phyloP scores from a whole-genome alignment of 1,140 invertebrate genomes.

The Papilio polytes region DNA sequence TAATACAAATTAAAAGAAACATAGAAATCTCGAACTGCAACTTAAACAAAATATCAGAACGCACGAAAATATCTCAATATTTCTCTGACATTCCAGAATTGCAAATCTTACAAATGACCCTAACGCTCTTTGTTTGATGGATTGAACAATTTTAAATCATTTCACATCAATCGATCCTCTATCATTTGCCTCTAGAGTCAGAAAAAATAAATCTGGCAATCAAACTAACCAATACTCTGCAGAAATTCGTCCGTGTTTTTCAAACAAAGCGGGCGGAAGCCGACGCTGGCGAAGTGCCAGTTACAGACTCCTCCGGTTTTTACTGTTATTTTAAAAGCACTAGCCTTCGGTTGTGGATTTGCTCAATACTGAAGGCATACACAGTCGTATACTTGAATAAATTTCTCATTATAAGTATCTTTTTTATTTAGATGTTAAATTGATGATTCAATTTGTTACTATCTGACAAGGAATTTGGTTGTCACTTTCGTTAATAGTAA shows the following conservation, averaged over 20 bases:
- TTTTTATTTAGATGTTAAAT: background rate
- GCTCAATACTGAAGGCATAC: constrained; percentile 20
- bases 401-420: background rate
- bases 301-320: constrained; percentile 35
- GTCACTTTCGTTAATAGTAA: background rate
- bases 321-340: constrained; percentile 42
- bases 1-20: background rate
- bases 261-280: constrained; percentile 46
- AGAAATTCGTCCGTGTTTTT: constrained; percentile 41
- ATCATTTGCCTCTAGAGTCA: constrained; percentile 36
- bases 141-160: constrained; percentile 34
- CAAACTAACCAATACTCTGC: constrained; percentile 32
- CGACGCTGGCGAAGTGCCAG: constrained; percentile 39
- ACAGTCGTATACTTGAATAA: background rate
- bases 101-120: constrained; percentile 34
- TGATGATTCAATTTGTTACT: constrained; percentile 22
- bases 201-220: constrained; percentile 41
- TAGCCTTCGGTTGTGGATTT: constrained; percentile 41
- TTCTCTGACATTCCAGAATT: constrained; percentile 4
- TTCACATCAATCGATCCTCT: constrained; percentile 34
- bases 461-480: background rate
- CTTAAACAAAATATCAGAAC: constrained; percentile 11
- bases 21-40: background rate
- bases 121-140: constrained; percentile 21
- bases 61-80: constrained; percentile 19